Conservation (phyloP, 2,113 vertebrate genomes). For the Entomyzon cyanotis region DNA sequence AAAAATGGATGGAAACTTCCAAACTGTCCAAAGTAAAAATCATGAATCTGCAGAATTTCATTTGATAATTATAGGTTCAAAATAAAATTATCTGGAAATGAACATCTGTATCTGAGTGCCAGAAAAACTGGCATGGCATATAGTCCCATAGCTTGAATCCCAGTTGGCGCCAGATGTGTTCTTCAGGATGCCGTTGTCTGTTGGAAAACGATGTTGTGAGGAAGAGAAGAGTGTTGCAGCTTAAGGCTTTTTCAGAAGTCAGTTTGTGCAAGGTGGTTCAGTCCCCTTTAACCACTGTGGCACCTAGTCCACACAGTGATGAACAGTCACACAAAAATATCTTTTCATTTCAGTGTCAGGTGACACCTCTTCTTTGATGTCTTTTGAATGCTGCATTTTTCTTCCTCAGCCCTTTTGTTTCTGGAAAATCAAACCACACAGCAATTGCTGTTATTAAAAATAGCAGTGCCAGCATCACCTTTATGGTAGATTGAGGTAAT, state of each 20-base stretch:
- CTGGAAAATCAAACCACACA: background rate
- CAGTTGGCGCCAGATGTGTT: background rate
- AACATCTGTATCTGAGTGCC: background rate
- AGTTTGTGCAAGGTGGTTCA: background rate
- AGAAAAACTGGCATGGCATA: background rate
- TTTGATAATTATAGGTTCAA: background rate
- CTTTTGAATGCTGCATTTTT: background rate
- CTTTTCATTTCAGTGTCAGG: background rate
- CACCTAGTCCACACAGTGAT: background rate
- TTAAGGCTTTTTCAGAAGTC: background rate
- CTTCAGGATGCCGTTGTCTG: background rate
- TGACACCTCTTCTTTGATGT: background rate
- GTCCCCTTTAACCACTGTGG: background rate
- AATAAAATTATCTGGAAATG: background rate
- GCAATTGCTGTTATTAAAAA: background rate
- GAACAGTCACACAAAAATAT: background rate
- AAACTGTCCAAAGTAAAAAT: background rate
- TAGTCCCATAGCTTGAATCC: background rate
- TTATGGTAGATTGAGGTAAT: background rate
- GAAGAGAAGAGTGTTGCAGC: background rate
- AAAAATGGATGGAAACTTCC: background rate
- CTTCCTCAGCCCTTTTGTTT: background rate
- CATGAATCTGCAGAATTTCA: background rate
- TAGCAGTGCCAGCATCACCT: background rate
- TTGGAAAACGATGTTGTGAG: background rate